Evolutionary conservation across 2,113 vertebrate species (phyloP).

Genomic region (Strigops habroptila): DNA sequence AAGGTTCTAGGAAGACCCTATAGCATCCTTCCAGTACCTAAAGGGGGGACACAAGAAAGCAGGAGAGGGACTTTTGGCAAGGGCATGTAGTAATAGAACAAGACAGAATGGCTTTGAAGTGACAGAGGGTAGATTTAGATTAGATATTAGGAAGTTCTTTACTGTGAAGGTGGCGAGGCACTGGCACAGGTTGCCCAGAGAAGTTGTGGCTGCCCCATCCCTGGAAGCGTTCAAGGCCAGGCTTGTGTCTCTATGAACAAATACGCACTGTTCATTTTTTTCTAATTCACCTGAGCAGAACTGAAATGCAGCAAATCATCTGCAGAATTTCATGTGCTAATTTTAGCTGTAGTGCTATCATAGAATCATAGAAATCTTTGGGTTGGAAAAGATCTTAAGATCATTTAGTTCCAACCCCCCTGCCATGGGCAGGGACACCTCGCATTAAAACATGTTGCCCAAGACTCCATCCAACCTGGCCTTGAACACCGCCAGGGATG

Average conservation of each 20-base stretch:
- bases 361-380: not conserved
- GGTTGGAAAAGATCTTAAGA: not conserved
- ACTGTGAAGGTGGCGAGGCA: not conserved
- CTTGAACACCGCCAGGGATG: too few relatives aligned
- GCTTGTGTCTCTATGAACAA: not conserved
- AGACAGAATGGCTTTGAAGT: not conserved
- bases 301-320: not conserved
- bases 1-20: not conserved
- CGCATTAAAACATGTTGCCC: not conserved
- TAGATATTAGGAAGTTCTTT: not conserved
- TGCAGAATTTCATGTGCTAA: not conserved
- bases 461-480: not conserved
- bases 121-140: not conserved
- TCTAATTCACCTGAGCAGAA: not conserved
- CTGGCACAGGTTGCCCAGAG: not conserved
- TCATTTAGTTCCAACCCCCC: not conserved
- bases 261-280: not conserved
- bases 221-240: not conserved
- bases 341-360: not conserved
- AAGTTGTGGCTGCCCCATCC: not conserved
- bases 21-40: not conserved
- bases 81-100: not conserved
- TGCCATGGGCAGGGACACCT: not conserved
- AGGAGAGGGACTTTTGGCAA: not conserved
- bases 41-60: not conserved